These are phyloP conservation scores for Cephus cinctus DNA, from an alignment of 1,140 invertebrate genomes.

Conservation along the genomic window DNA sequence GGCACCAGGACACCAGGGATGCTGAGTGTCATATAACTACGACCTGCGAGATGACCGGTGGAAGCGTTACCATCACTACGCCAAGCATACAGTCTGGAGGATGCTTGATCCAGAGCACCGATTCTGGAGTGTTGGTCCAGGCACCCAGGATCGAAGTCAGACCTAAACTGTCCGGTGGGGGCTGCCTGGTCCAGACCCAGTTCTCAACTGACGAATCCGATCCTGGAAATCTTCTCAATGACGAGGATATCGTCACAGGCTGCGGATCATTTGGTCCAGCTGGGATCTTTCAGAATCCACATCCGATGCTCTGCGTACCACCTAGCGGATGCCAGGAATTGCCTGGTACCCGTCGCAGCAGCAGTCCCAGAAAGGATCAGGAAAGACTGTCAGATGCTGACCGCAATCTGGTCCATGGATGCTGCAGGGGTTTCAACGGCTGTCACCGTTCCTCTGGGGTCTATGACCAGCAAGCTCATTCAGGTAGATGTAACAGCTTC, in stretches of 20 bases:
- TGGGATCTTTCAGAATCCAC: constrained; percentile 1
- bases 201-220: constrained; percentile 6
- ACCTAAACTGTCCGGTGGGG: constrained; percentile 33
- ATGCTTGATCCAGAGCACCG: constrained; percentile 33
- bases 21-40: constrained; percentile 31
- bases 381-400: no score
- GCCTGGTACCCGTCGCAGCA: constrained; percentile 28
- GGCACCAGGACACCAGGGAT: not conserved
- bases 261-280: no score
- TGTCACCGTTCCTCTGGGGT: no score
- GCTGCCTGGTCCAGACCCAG: constrained; percentile 30
- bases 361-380: no score
- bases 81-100: constrained; percentile 38
- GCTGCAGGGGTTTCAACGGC: constrained; percentile 7
- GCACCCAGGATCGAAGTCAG: constrained; percentile 36
- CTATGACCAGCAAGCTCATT: no score
- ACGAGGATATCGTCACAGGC: constrained; percentile 1
- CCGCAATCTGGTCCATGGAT: not conserved
- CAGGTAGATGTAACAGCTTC: not conserved
- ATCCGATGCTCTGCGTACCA: constrained; percentile 9
- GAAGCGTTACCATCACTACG: constrained; percentile 40
- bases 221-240: not conserved
- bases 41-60: constrained; percentile 34
- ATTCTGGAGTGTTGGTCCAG: constrained; percentile 29
- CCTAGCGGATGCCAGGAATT: constrained; percentile 46